Conservation (phyloP, 2,888 invertebrate species). For the Drosophila hamatofila region DNA sequence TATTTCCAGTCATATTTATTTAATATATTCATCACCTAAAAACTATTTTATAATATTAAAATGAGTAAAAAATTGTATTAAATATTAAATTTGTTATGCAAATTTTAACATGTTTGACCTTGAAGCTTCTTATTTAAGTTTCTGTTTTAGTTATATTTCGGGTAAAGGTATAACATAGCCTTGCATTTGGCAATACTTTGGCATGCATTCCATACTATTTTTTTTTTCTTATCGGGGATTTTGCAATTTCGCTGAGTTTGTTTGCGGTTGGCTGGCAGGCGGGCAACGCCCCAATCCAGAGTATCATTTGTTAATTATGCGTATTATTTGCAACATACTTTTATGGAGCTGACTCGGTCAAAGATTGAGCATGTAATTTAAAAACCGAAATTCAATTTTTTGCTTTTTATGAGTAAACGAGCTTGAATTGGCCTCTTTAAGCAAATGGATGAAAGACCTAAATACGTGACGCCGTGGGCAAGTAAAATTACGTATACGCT, state of each 20-base stretch:
- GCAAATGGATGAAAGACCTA: slow-evolving; percentile 44
- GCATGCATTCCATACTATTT: slow-evolving; percentile 17
- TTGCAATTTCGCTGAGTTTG: slow-evolving; percentile 28
- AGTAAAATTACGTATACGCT: slow-evolving; percentile 51
- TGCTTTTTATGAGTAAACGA: background rate
- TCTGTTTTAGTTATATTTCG: background rate
- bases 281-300: slow-evolving; percentile 36
- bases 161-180: slow-evolving; percentile 28
- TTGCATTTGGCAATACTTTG: slow-evolving; percentile 27
- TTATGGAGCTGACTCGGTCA: slow-evolving; percentile 9
- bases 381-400: slow-evolving; percentile 31
- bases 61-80: background rate
- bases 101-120: background rate
- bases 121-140: background rate
- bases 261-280: slow-evolving; percentile 27
- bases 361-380: slow-evolving; percentile 60
- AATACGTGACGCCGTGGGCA: slow-evolving; percentile 41
- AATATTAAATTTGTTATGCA: background rate
- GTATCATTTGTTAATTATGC: slow-evolving; percentile 69
- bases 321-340: slow-evolving; percentile 64
- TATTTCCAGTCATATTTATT: background rate
- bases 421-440: slow-evolving; percentile 42
- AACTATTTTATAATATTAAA: background rate
- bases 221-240: slow-evolving; percentile 5
- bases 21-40: too few species aligned